phyloP scores from a whole-genome alignment of 1,140 invertebrate genomes.

The Sipha flava region DNA sequence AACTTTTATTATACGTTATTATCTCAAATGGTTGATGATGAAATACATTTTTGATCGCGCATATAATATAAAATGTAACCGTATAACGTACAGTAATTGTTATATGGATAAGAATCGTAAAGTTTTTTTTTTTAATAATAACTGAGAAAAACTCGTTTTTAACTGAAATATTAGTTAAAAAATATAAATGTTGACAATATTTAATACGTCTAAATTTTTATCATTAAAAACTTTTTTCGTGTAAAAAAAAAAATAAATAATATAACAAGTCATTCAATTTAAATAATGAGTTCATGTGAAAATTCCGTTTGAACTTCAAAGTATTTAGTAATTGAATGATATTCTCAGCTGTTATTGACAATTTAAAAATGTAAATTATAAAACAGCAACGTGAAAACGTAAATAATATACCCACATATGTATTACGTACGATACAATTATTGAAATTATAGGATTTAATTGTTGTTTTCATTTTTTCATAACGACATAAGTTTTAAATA shows the following conservation, averaged over 20 bases:
- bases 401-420: background rate
- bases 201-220: background rate
- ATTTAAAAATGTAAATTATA: background rate
- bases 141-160: background rate
- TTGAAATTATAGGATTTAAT: background rate
- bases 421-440: no score
- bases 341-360: background rate
- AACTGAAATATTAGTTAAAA: background rate
- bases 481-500: no score
- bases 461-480: background rate
- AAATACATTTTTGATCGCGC: no score
- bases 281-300: background rate
- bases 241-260: background rate
- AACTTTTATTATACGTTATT: no score
- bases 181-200: slow-evolving; percentile 1
- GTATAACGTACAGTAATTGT: background rate
- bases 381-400: background rate
- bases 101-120: background rate
- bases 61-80: no score
- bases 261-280: slow-evolving; percentile 15
- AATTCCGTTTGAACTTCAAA: background rate
- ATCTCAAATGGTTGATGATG: no score
- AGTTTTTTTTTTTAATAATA: background rate
- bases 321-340: background rate
- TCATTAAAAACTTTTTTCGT: slow-evolving; percentile 1